Percentiles rank a stretch among this genome's conserved stretches.
Evolutionary conservation across 1,140 invertebrate species (phyloP).

Genomic region (Ruditapes philippinarum): DNA sequence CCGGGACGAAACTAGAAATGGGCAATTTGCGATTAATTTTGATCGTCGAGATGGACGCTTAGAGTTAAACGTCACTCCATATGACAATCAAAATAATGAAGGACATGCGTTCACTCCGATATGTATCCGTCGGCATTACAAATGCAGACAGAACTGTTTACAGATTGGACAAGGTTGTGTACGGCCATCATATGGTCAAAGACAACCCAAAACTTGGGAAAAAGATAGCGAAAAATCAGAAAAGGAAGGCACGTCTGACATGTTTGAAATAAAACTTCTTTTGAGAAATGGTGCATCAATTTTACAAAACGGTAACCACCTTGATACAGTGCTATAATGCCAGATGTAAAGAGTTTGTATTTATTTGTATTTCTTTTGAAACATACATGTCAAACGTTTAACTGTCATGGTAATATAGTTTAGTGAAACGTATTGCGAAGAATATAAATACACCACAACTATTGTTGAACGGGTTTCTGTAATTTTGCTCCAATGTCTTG

Average conservation of each 20-base stretch:
- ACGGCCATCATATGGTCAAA: not conserved
- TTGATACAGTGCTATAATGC: not conserved
- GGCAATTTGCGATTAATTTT: not conserved
- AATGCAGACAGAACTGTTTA: not conserved
- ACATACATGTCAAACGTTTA: too few relatives aligned
- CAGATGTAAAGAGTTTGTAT: too few relatives aligned
- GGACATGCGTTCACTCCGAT: not conserved
- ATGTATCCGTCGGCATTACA: not conserved
- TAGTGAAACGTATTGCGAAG: too few relatives aligned
- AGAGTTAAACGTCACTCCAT: not conserved
- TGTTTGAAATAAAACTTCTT: not conserved
- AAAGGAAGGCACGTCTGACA: not conserved
- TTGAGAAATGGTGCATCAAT: not conserved
- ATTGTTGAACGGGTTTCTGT: too few relatives aligned
- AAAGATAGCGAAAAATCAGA: not conserved
- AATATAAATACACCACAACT: too few relatives aligned
- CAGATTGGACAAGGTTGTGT: not conserved
- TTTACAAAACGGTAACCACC: not conserved
- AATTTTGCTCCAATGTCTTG: too few relatives aligned
- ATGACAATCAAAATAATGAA: not conserved
- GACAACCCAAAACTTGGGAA: not conserved
- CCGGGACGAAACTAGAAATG: not conserved
- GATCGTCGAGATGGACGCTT: not conserved
- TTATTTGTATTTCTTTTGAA: too few relatives aligned
- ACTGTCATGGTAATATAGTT: too few relatives aligned